These are phyloP conservation scores for Tyto alba DNA, from an alignment of 2,113 vertebrate species.

Conservation along the genomic window DNA sequence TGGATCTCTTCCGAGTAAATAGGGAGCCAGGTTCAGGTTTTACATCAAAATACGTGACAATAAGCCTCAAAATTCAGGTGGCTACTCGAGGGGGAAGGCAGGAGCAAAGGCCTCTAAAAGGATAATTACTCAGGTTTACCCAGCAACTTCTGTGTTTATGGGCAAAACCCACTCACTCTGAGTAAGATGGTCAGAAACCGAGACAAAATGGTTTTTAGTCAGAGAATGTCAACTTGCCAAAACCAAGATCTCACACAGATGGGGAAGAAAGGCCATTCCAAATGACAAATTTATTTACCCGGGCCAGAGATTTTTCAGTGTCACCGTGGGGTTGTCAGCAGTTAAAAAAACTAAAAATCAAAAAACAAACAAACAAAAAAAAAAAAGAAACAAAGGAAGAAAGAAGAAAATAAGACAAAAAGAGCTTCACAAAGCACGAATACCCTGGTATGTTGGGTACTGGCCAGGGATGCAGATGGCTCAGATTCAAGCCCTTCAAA, in stretches of 20 bases:
- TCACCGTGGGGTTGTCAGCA: fast-evolving
- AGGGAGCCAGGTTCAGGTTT: neutral
- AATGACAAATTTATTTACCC: neutral
- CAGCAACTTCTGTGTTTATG: neutral
- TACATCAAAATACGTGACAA: neutral
- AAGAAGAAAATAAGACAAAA: neutral
- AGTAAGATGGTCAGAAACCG: neutral
- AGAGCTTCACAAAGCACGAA: neutral
- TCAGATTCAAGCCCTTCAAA: constrained; percentile 13
- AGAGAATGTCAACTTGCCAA: neutral
- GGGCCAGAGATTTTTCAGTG: neutral
- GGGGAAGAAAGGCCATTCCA: neutral
- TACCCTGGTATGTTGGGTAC: neutral
- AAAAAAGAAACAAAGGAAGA: neutral
- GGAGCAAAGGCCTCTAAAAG: neutral
- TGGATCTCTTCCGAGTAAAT: neutral
- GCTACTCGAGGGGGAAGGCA: neutral
- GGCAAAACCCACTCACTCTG: neutral
- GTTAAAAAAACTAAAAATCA: neutral
- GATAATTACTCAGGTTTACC: neutral
- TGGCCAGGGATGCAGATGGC: neutral
- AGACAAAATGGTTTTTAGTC: neutral
- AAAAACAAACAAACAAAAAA: too few relatives aligned
- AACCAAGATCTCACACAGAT: neutral
- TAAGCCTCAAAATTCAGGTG: neutral